A percentile compares a stretch with the other conserved stretches of the same genome.
Evolutionary conservation across 2,888 invertebrate species (phyloP).

Genomic region (Margaritifera margaritifera): DNA sequence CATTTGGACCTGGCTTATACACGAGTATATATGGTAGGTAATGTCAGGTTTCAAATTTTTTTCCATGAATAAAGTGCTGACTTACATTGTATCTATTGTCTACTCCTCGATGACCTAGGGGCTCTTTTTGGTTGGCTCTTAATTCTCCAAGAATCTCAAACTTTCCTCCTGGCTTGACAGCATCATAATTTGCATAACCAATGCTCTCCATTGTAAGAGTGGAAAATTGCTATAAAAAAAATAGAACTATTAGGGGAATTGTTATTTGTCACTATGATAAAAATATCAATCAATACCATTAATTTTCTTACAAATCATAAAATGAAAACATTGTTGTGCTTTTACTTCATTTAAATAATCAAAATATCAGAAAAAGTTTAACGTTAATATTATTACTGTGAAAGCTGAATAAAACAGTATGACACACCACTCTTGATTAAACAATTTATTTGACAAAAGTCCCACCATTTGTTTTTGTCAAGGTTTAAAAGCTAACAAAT

Average conservation of each 20-base stretch:
- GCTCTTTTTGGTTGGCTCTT: slow-evolving; percentile 72
- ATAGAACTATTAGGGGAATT: neutral
- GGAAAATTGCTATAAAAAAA: slow-evolving; percentile 70
- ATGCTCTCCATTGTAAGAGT: slow-evolving; percentile 75
- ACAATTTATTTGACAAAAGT: too few relatives aligned
- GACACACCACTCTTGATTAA: too few relatives aligned
- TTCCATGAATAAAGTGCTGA: neutral
- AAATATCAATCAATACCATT: neutral
- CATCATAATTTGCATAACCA: slow-evolving; percentile 71
- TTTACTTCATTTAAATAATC: too few relatives aligned
- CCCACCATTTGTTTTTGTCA: too few relatives aligned
- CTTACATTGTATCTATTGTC: slow-evolving; percentile 76
- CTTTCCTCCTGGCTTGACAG: slow-evolving; percentile 70
- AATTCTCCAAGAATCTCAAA: slow-evolving; percentile 74
- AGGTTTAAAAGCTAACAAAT: too few relatives aligned
- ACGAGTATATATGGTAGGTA: too few relatives aligned
- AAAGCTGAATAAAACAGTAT: too few relatives aligned
- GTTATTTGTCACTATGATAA: neutral
- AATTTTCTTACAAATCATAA: neutral
- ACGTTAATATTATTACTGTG: too few relatives aligned
- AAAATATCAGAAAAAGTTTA: too few relatives aligned
- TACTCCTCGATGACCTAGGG: slow-evolving; percentile 70
- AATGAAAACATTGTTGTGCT: neutral
- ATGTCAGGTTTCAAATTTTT: too few relatives aligned
- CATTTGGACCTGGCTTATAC: too few relatives aligned